Conservation (phyloP, 2,888 invertebrate genomes). For the Rhopalosiphum nymphaeae region DNA sequence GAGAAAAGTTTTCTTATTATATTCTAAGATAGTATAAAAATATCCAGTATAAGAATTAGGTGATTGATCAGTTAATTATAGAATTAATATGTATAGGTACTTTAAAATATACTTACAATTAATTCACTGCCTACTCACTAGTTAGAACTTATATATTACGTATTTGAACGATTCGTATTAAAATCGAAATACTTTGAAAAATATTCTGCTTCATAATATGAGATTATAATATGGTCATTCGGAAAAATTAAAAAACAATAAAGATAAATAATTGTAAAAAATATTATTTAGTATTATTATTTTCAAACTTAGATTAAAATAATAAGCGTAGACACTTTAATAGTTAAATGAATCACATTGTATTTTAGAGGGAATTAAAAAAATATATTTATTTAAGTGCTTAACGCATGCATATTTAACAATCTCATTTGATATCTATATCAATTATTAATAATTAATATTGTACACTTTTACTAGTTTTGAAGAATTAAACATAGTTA, state of each 20-base stretch:
- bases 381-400: not conserved
- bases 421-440: not conserved
- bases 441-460: not conserved
- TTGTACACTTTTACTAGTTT: not conserved
- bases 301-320: not conserved
- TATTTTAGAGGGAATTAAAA: not conserved
- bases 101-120: no score
- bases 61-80: no score
- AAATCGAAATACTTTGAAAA: no score
- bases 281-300: not conserved
- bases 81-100: no score
- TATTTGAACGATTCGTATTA: no score
- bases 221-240: not conserved
- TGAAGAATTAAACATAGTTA: not conserved
- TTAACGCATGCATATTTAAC: not conserved
- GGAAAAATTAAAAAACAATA: not conserved
- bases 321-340: not conserved
- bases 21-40: not conserved
- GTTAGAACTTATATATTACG: no score
- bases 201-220: not conserved
- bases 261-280: not conserved
- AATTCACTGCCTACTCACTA: no score
- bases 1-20: not conserved
- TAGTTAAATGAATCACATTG: not conserved
- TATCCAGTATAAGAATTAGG: not conserved